Evolutionary conservation across 2,797 vertebrate genomes (phyloP).

Genomic region (Cuniculus paca): DNA sequence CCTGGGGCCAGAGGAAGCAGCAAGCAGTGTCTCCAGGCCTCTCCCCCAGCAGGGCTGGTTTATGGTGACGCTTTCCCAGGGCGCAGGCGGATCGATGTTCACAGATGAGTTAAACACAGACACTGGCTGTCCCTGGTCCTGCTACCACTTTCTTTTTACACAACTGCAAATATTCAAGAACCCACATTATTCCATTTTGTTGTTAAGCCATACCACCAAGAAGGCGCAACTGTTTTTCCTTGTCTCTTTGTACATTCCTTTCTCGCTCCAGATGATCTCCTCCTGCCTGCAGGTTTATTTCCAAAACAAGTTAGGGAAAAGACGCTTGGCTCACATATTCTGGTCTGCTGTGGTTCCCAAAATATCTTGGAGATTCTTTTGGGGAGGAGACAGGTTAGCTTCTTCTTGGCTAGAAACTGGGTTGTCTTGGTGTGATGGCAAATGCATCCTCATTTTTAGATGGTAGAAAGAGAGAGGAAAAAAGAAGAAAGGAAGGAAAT

Average conservation of each 20-base stretch:
- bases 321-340: neutral
- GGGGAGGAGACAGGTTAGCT: neutral
- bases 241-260: neutral
- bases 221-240: neutral
- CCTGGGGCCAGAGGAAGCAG: neutral
- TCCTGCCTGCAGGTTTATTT: slow-evolving; percentile 65
- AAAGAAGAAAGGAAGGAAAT: neutral
- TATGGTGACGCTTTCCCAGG: neutral
- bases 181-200: neutral
- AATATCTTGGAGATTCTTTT: neutral
- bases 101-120: neutral
- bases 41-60: neutral
- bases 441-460: slow-evolving; percentile 15
- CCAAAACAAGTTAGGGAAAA: slow-evolving; percentile 55
- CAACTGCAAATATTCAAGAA: slow-evolving; percentile 55
- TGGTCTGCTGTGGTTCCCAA: neutral
- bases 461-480: neutral
- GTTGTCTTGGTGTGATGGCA: neutral
- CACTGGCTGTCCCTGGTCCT: neutral
- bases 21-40: neutral
- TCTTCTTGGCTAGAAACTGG: neutral
- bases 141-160: slow-evolving; percentile 3
- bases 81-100: neutral
- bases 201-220: neutral
- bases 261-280: slow-evolving; percentile 2